phyloP scores from a whole-genome alignment of 1,140 invertebrate genomes.

The Trigoniulus corallinus region DNA sequence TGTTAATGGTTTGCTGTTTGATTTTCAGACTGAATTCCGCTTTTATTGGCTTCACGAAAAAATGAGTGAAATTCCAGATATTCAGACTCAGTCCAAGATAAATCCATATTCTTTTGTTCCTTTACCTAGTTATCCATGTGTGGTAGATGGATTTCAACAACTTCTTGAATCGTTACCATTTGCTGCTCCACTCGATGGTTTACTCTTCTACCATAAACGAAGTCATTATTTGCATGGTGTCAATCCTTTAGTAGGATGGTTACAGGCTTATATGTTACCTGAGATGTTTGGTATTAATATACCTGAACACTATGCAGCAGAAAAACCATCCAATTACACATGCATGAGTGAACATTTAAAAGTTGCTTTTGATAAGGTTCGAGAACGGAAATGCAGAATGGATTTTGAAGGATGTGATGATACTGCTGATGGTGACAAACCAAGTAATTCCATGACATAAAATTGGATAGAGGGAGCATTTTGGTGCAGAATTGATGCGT shows the following conservation, averaged over 20 bases:
- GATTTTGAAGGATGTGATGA: too few relatives aligned
- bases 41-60: slow-evolving; percentile 56
- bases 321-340: slow-evolving; percentile 27
- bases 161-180: slow-evolving; percentile 18
- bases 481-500: too few relatives aligned
- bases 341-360: slow-evolving; percentile 21
- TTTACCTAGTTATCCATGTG: slow-evolving; percentile 30
- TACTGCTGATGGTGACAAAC: too few relatives aligned
- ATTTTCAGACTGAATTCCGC: slow-evolving; percentile 49
- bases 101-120: slow-evolving; percentile 36
- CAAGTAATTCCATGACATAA: too few relatives aligned
- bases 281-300: slow-evolving; percentile 48
- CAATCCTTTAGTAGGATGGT: slow-evolving; percentile 74
- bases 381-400: too few relatives aligned
- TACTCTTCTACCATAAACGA: slow-evolving; percentile 64
- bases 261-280: slow-evolving; percentile 68
- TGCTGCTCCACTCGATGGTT: slow-evolving; percentile 41
- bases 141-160: slow-evolving; percentile 16
- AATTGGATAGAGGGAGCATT: too few relatives aligned
- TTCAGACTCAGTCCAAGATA: slow-evolving; percentile 17
- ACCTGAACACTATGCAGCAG: slow-evolving; percentile 23
- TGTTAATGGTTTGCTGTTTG: slow-evolving; percentile 16
- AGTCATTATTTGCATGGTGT: slow-evolving; percentile 54
- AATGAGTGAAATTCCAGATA: slow-evolving; percentile 37
- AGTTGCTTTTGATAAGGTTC: not conserved